Base-by-base conservation (phyloP, 2,888 invertebrate species). In the Tromatobia lineatoria region DNA sequence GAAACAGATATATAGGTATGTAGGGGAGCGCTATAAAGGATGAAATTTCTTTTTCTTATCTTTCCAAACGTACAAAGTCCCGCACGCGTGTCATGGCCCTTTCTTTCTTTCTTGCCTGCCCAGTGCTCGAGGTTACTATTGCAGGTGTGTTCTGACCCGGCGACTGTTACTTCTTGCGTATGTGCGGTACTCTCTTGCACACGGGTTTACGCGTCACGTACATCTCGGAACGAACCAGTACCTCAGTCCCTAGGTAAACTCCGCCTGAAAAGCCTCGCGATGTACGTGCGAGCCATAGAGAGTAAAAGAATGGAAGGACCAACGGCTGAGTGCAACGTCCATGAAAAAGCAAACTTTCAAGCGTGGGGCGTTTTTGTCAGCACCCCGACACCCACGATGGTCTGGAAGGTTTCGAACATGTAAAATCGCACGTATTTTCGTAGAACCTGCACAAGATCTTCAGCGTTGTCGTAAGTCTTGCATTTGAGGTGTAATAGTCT, bases 291-390 rank as follows among this genome's bases (percentile, higher is more conserved):
- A 59, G 59, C 38, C 18, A 69, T 47, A 18, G 61, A 76, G 50
- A 42, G 52, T 34, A 71, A 47, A 59, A 29, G 57, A 47, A 50
- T 29, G n/a, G 66, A 71, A 71, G 78, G 69, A 66, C 83, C 23
- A 83, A 42, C 70, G 66, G 61, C 38, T 29, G 66, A 67, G 75
- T 76, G 61, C 71, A 80, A 80, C 50, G 76, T 79, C 77, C 80
- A 84, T 82, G 80, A 82, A 86, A 82, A 80, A 84, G 83, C 78
- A 85, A 85, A 83, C 83, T 80, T 75, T 74, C 34, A 47, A 67
- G 71, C 64, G 66, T 67, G 66, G 18, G 64, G 66, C 59, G 69
- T 54, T 61, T 15, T 61, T 25, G 42, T 59, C 29, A 45, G 59
- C 13, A 42, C 23, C 15, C 10, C 42, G 45, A 23, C 25, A 38